These are phyloP conservation scores for Xestoiulus laeticollis DNA, from an alignment of 2,888 invertebrate species.

Conservation along the genomic window DNA sequence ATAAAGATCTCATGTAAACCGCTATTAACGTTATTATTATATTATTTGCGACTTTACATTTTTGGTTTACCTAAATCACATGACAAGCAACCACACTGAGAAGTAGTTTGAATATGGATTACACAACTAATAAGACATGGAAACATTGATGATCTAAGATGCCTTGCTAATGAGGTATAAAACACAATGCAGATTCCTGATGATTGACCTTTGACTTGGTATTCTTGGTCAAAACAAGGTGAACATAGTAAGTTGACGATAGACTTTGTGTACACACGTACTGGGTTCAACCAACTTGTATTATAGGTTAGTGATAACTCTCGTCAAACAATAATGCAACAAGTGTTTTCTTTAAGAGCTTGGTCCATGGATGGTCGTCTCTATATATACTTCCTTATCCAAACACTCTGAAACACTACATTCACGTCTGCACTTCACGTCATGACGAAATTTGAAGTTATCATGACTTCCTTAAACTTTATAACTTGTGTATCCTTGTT, in stretches of 20 bases:
- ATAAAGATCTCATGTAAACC: too few species aligned
- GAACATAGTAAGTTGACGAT: not conserved
- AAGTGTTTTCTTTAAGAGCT: constrained; percentile 12
- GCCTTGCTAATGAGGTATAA: too few species aligned
- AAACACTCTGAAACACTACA: not conserved
- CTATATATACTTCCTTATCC: not conserved
- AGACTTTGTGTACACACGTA: not conserved
- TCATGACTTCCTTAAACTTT: not conserved
- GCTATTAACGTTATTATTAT: too few species aligned
- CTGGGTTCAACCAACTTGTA: not conserved
- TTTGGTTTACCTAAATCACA: too few species aligned
- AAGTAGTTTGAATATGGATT: too few species aligned
- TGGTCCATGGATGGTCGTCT: not conserved
- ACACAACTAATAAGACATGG: too few species aligned
- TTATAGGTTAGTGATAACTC: not conserved
- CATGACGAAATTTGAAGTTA: not conserved
- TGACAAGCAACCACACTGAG: too few species aligned
- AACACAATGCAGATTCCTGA: not conserved
- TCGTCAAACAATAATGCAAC: not conserved
- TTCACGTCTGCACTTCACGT: not conserved
- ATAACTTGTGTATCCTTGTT: not conserved
- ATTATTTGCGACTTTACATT: too few species aligned
- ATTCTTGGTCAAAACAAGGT: not conserved
- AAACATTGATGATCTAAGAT: too few species aligned
- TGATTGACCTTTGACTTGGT: not conserved